Conservation (phyloP, 1,140 invertebrate genomes). For the Pseudachorutes palmiensis region DNA sequence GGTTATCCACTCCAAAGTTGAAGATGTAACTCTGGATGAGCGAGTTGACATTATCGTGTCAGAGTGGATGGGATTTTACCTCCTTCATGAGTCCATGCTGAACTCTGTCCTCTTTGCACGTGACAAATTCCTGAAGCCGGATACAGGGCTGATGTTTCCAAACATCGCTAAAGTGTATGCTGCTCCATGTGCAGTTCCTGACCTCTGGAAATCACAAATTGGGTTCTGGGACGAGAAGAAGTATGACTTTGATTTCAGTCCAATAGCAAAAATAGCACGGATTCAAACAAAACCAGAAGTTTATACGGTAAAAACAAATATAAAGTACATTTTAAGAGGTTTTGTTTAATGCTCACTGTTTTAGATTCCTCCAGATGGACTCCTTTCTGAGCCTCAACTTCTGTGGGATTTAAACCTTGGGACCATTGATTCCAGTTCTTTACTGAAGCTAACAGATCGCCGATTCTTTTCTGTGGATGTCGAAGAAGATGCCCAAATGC, state of each 20-base stretch:
- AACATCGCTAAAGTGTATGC: conserved; percentile 43
- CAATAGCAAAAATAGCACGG: conserved; percentile 21
- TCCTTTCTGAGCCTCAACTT: conserved; percentile 44
- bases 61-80: conserved; percentile 99
- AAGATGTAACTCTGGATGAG: conserved; percentile 56
- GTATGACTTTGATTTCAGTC: conserved; percentile 34
- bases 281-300: conserved; percentile 27
- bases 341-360: background rate
- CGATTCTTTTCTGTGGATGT: conserved; percentile 46
- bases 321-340: conserved; percentile 15
- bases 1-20: conserved; percentile 56
- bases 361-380: conserved; percentile 40
- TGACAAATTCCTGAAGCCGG: conserved; percentile 69
- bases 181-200: conserved; percentile 62
- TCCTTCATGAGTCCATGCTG: conserved; percentile 96
- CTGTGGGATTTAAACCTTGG: conserved; percentile 42
- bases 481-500: conserved; percentile 51
- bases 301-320: conserved; percentile 20
- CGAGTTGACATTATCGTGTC: conserved; percentile 95
- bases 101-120: conserved; percentile 85
- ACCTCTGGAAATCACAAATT: conserved; percentile 48
- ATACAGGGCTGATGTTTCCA: conserved; percentile 48
- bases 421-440: conserved; percentile 37
- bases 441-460: conserved; percentile 40
- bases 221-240: conserved; percentile 50